These are phyloP conservation scores for Drosophila quinaria DNA, from an alignment of 2,888 invertebrate genomes.

Conservation along the genomic window DNA sequence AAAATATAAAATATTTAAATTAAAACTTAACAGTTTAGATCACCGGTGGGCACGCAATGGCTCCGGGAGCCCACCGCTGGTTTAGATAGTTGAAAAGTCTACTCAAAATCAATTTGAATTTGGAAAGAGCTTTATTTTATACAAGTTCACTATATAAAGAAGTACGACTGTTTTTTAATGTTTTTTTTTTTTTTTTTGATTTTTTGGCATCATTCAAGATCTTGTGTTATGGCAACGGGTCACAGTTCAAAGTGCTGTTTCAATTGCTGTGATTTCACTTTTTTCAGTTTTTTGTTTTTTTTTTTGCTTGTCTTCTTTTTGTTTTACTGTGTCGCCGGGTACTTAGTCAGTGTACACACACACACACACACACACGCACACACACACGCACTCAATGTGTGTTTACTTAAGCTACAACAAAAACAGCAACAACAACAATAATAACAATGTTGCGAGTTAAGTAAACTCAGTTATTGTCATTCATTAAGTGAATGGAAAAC, in stretches of 20 bases:
- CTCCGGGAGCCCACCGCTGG: too few relatives aligned
- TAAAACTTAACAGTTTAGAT: too few relatives aligned
- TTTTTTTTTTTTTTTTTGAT: not conserved
- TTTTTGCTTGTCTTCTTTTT: conserved; percentile 19
- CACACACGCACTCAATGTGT: conserved; percentile 33
- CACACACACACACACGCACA: conserved; percentile 13
- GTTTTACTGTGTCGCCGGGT: conserved; percentile 27
- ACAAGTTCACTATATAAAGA: not conserved
- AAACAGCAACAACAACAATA: conserved; percentile 21
- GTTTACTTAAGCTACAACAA: conserved; percentile 48
- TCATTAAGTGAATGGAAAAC: conserved; percentile 72
- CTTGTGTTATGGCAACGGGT: conserved; percentile 23
- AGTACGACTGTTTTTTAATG: not conserved
- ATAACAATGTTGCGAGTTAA: conserved; percentile 41
- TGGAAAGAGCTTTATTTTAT: not conserved
- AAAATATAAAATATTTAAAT: not conserved
- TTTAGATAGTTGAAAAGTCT: too few relatives aligned
- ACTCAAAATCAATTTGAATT: not conserved
- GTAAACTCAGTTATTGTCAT: conserved; percentile 71
- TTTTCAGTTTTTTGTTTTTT: conserved; percentile 15
- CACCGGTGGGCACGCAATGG: too few relatives aligned
- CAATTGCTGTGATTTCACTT: conserved; percentile 53
- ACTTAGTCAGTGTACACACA: conserved; percentile 48
- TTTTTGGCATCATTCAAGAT: not conserved
- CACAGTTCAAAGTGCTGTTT: conserved; percentile 46